These are phyloP conservation scores for Drosophila vallismaia DNA, from an alignment of 2,888 invertebrate genomes.

Conservation along the genomic window DNA sequence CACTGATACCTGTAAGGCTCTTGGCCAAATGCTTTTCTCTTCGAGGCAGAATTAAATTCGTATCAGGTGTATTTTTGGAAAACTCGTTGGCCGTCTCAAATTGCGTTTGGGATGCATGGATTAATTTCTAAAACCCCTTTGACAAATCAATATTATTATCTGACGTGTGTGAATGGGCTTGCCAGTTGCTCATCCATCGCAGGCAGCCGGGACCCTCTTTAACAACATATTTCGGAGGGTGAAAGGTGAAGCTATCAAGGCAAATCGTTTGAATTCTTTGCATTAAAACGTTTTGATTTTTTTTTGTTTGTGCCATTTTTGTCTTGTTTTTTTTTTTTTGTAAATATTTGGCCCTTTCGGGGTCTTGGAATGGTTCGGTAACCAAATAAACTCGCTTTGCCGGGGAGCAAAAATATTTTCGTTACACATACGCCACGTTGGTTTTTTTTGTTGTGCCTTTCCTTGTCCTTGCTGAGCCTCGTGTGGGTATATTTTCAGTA, in stretches of 20 bases:
- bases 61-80: not conserved
- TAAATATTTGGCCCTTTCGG: slow-evolving; percentile 10
- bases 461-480: slow-evolving; percentile 6
- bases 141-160: slow-evolving; percentile 67
- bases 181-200: slow-evolving; percentile 21
- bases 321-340: slow-evolving; percentile 9
- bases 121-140: slow-evolving; percentile 66
- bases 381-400: slow-evolving; percentile 74
- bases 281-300: slow-evolving; percentile 69
- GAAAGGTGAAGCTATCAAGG: slow-evolving; percentile 44
- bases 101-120: slow-evolving; percentile 38
- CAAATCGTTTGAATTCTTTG: slow-evolving; percentile 72
- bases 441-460: slow-evolving; percentile 29
- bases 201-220: slow-evolving; percentile 21
- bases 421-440: slow-evolving; percentile 61
- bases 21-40: not conserved
- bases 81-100: slow-evolving; percentile 15
- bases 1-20: slow-evolving; percentile 1
- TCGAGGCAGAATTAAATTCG: slow-evolving; percentile 7
- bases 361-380: slow-evolving; percentile 56
- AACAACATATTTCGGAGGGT: slow-evolving; percentile 3
- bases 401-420: slow-evolving; percentile 65
- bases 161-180: slow-evolving; percentile 49
- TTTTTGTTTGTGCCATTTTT: slow-evolving; percentile 1
- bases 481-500: slow-evolving; percentile 12